These are phyloP conservation scores for Heliconius erato DNA, from an alignment of 2,888 invertebrate species.

Conservation along the genomic window DNA sequence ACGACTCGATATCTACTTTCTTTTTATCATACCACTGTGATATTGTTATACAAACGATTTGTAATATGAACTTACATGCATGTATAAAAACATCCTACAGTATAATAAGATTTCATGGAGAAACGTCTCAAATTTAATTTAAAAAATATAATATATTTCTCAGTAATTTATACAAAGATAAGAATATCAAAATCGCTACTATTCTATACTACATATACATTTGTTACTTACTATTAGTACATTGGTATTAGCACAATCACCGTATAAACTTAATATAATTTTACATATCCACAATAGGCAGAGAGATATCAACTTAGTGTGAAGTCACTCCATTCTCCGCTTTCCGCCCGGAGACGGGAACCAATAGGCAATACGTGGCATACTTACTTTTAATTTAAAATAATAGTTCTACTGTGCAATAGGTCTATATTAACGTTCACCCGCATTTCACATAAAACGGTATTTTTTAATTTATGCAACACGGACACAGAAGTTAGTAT, in stretches of 20 bases:
- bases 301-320: neutral
- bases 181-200: neutral
- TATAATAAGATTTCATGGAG: too few species aligned
- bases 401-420: neutral
- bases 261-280: too few species aligned
- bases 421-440: neutral
- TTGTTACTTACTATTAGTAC: too few species aligned
- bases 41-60: too few species aligned
- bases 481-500: constrained; percentile 1
- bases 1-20: too few species aligned
- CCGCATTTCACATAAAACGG: constrained; percentile 31
- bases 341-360: neutral
- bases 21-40: too few species aligned
- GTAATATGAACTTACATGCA: too few species aligned
- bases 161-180: neutral
- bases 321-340: neutral
- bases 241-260: too few species aligned
- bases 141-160: too few species aligned
- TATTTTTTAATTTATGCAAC: constrained; percentile 40
- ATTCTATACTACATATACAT: neutral
- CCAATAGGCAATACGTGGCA: neutral
- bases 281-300: too few species aligned
- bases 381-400: neutral
- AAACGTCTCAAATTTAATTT: too few species aligned
- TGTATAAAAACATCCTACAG: too few species aligned